Percentiles rank a stretch among this genome's conserved stretches.
Evolutionary conservation across 2,113 vertebrate species (phyloP).

Genomic region (Rhagologus leucostigma): DNA sequence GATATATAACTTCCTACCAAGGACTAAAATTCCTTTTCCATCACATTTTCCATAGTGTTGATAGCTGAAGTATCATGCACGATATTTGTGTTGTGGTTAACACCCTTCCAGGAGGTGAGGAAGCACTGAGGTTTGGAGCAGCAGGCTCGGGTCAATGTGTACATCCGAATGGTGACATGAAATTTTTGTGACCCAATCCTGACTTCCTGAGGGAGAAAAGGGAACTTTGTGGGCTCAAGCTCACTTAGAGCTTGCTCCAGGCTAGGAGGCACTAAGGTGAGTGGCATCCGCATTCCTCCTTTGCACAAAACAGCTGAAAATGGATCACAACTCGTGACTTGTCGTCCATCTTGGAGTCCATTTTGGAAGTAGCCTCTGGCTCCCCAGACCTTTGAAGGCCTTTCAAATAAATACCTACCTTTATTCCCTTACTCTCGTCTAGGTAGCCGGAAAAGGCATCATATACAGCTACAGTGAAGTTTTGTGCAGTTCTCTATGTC

Average conservation of each 20-base stretch:
- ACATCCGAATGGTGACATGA: neutral
- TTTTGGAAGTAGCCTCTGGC: too few relatives aligned
- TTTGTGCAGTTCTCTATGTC: neutral
- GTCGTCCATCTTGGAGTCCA: too few relatives aligned
- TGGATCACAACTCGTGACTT: too few relatives aligned
- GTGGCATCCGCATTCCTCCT: neutral
- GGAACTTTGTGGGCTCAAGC: neutral
- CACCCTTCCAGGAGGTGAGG: neutral
- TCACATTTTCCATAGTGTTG: neutral
- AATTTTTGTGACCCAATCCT: neutral
- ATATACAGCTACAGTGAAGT: neutral
- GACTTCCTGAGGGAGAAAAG: neutral
- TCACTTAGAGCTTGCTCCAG: neutral
- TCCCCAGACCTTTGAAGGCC: too few relatives aligned
- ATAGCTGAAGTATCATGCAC: neutral
- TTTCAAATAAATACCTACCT: too few relatives aligned
- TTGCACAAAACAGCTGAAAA: neutral
- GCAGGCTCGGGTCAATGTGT: neutral
- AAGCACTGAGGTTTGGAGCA: neutral
- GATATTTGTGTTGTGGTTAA: neutral
- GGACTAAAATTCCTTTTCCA: neutral
- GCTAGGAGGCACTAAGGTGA: neutral
- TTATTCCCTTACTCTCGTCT: too few relatives aligned
- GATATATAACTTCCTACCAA: neutral
- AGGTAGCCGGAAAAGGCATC: too few relatives aligned